Base-by-base conservation (phyloP, 2,888 invertebrate genomes). In the Synanthedon vespiformis region DNA sequence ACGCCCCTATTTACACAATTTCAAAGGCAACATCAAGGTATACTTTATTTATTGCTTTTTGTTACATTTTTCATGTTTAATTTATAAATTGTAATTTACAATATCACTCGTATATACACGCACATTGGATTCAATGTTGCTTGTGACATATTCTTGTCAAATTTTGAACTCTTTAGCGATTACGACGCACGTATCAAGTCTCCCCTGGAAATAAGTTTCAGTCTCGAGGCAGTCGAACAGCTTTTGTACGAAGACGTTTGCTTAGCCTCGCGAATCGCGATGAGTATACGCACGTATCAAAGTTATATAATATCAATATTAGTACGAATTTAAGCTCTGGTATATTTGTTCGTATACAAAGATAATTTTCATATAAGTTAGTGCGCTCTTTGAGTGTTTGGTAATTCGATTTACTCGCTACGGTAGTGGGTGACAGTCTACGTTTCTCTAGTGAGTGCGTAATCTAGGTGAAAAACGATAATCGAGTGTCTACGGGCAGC, bases 11-110 rank as follows among this genome's bases (percentile, higher is more conserved):
- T 68, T 81, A 82, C 79, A 83, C 74, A 68, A 72, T 72, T 72
- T 73, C 71, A 77, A 87, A 87, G 86, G 86, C 86, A 87, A 85
- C 86, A 77, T 81, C 79, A 84, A 83, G 82, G 87, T 87, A 87
- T 86, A 87, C 86, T 80, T 85, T 86, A 85, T 80, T 85, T 86
- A 86, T 87, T 86, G 86, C 86, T 87, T 86, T 59, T 79, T 81
- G 82, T 84, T 84, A 73, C 74, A 77, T 75, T 79, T 74, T 75
- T 71, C 14, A 14, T 49, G 51, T 41, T 14, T 51, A 41, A 13
- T 76, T 75, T 72, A 74, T 67, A 61, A 68, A 83, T 34, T 82
- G 80, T 84, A 83, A 76, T 83, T 78, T 77, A 83, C 72, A 83
- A 16, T 85, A 86, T 85, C 85, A 85, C 85, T 76, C 74, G 72